Evolutionary conservation across 2,113 vertebrate genomes (phyloP), one percentile per base, ranked within the genome.

Genomic region (Phyllostomus discolor): DNA sequence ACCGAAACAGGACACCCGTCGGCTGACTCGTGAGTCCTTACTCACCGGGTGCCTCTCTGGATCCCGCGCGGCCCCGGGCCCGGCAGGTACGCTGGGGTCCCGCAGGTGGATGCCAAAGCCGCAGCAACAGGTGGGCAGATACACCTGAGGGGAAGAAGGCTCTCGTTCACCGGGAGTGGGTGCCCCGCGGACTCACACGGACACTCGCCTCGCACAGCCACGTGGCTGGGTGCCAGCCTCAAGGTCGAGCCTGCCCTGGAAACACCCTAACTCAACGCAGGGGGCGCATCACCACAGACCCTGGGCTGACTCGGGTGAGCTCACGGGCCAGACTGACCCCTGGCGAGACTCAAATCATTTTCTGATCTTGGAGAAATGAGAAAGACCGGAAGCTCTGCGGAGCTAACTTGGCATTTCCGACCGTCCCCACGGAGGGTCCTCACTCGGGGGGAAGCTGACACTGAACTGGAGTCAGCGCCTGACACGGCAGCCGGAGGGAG

Each of bases 141-240:
- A 92, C 35, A 98, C 75, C 1, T 98, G 98, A 43, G 97, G 76
- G 89, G 93, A 95, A 75, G 35, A 97, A 24, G 8, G 83, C 41
- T 62, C 19, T 86, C 11, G 76, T 94, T 97, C 66, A 88, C 41
- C 16, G 90, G 52, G 17, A 31, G 93, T 0, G 14, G 7, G 52
- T 76, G 41, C 86, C 95, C 17, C 24, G 12, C 26, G 66, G 89
- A 67, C 10, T 28, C 35, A 26, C 20, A 8, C 4, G 2, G 20
- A 72, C 4, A 8, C 7, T 38, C 59, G 41, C 24, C 81, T 43
- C 67, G 22, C 0, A 20, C 4, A 85, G 64, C 38, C 46, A 19
- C 15, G 26, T 33, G 20, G n/a, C 57, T 83, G 80, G 52, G n/a
- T 19, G 86, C 62, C 66, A 9, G 0, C 0, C 20, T 11, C 2